These are phyloP conservation scores for Mercenaria mercenaria DNA, from an alignment of 1,140 invertebrate species.

Conservation along the genomic window DNA sequence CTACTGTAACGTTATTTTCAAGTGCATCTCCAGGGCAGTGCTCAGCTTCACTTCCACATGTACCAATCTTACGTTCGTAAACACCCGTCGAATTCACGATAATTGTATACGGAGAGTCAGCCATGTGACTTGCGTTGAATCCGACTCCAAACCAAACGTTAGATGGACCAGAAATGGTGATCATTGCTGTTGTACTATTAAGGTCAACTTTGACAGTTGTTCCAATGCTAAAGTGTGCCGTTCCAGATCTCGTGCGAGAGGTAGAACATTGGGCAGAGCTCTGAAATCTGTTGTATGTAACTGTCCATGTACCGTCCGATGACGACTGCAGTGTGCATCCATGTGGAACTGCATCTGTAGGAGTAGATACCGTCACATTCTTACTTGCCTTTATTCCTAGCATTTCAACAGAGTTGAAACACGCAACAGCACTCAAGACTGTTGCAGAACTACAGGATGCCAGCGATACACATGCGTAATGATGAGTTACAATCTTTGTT, in stretches of 20 bases:
- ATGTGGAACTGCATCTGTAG: conserved; percentile 8
- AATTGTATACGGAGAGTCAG: conserved; percentile 64
- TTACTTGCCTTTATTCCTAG: conserved; percentile 44
- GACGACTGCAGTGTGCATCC: conserved; percentile 47
- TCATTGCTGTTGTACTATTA: conserved; percentile 22
- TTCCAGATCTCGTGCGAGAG: conserved; percentile 34
- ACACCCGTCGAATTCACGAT: conserved; percentile 65
- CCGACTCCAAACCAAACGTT: conserved; percentile 66
- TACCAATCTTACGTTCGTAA: conserved; percentile 63
- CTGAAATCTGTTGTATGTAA: conserved; percentile 44
- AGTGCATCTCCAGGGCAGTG: conserved; percentile 66
- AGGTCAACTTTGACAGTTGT: neutral
- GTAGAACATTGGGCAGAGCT: conserved; percentile 55
- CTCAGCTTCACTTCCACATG: conserved; percentile 69
- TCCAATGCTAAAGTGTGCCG: conserved; percentile 16
- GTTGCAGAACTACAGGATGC: conserved; percentile 13
- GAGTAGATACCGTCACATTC: conserved; percentile 41
- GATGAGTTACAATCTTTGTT: conserved; percentile 58
- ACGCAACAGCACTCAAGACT: neutral
- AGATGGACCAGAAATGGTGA: conserved; percentile 54
- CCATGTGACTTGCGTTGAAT: conserved; percentile 65
- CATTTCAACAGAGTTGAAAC: conserved; percentile 45
- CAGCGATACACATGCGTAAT: conserved; percentile 44
- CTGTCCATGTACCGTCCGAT: conserved; percentile 26
- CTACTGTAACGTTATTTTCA: conserved; percentile 20